phyloP scores from a whole-genome alignment of 2,797 vertebrate species.

The Falco peregrinus region DNA sequence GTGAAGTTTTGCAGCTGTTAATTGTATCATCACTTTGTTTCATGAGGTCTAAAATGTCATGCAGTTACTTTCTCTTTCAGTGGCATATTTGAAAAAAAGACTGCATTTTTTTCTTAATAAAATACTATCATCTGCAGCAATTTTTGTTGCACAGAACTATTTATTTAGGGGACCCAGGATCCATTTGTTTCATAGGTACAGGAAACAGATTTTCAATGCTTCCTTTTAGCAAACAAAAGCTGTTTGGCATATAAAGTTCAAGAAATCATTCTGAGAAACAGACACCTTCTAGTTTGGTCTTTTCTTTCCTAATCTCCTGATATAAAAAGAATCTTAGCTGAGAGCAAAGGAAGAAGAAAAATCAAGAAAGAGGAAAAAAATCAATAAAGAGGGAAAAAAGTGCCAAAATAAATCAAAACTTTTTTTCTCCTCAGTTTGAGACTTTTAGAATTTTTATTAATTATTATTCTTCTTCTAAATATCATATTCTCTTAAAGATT shows the following conservation, averaged over 20 bases:
- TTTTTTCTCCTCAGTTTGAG: not conserved
- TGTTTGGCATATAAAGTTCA: not conserved
- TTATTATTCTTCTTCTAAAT: not conserved
- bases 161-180: not conserved
- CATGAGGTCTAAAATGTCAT: not conserved
- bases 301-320: not conserved
- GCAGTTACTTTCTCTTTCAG: not conserved
- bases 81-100: not conserved
- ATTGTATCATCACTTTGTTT: not conserved
- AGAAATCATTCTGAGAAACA: not conserved
- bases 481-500: not conserved
- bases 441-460: not conserved
- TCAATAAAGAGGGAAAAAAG: too few relatives aligned
- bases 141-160: not conserved
- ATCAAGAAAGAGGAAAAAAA: fast-evolving
- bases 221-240: not conserved
- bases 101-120: not conserved
- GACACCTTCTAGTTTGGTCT: not conserved
- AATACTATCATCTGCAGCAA: not conserved
- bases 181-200: not conserved
- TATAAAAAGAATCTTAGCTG: not conserved
- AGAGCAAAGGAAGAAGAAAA: not conserved
- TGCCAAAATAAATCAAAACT: not conserved
- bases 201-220: not conserved
- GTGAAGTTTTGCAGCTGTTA: not conserved